These are phyloP conservation scores for Acrocyrtus sp. DNA, from an alignment of 2,888 invertebrate genomes.

Conservation along the genomic window DNA sequence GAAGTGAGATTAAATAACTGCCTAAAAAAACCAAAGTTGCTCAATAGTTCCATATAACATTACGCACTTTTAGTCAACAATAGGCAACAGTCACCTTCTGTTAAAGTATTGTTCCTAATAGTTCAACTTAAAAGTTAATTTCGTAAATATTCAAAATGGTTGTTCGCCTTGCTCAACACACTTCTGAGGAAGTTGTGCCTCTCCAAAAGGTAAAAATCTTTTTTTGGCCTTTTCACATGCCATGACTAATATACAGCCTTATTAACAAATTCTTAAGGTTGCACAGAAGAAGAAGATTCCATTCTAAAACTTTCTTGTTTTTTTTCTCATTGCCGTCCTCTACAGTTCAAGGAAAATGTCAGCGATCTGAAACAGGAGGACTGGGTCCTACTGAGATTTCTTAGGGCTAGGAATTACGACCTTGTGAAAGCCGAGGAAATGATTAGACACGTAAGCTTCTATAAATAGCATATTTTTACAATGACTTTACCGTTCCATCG, in stretches of 20 bases:
- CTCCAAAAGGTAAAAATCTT: background rate
- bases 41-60: too few relatives aligned
- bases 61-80: too few relatives aligned
- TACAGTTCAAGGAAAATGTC: constrained; percentile 36
- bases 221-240: background rate
- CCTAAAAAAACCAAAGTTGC: too few relatives aligned
- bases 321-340: background rate
- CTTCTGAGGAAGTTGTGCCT: too few relatives aligned
- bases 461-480: background rate
- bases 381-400: constrained; percentile 35
- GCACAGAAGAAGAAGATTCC: background rate
- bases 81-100: too few relatives aligned
- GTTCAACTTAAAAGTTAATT: too few relatives aligned
- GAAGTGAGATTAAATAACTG: too few relatives aligned
- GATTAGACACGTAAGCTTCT: constrained; percentile 32
- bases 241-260: background rate
- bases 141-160: too few relatives aligned
- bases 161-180: too few relatives aligned
- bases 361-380: constrained; percentile 33
- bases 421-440: constrained; percentile 33
- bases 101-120: too few relatives aligned
- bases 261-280: background rate
- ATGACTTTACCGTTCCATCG: background rate
- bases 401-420: constrained; percentile 40
- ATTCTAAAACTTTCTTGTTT: constrained; percentile 23